These are phyloP conservation scores for Coregonus ussuriensis DNA, from an alignment of 2,797 vertebrate species.

Conservation along the genomic window DNA sequence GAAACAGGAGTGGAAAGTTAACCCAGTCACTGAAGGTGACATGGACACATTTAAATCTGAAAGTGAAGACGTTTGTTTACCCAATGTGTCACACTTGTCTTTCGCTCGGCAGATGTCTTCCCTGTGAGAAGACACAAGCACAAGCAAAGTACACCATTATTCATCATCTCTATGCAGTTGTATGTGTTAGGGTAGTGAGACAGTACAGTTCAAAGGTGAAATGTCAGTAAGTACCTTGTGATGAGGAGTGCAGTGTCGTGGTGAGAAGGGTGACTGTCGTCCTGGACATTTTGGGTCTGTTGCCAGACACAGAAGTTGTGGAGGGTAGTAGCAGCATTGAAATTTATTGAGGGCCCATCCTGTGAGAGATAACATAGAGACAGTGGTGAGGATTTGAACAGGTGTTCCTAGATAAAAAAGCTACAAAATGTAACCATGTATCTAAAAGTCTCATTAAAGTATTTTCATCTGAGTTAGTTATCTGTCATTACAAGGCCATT, in stretches of 20 bases:
- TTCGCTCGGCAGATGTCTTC: slow-evolving; percentile 96
- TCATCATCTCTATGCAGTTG: neutral
- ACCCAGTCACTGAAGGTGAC: too few species aligned
- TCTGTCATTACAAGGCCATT: slow-evolving; percentile 6
- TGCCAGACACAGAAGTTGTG: slow-evolving; percentile 98
- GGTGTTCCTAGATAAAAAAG: neutral
- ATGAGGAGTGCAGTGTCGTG: slow-evolving; percentile 96
- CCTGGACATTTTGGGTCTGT: slow-evolving; percentile 86
- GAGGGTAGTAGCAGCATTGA: slow-evolving; percentile 90
- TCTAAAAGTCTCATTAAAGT: too few species aligned
- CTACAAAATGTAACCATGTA: too few species aligned
- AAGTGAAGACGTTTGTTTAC: slow-evolving; percentile 64
- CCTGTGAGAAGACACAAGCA: slow-evolving; percentile 66
- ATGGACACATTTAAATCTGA: slow-evolving; percentile 18
- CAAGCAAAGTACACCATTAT: slow-evolving; percentile 11
- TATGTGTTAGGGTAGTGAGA: neutral
- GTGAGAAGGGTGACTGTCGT: slow-evolving; percentile 90
- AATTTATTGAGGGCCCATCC: slow-evolving; percentile 93
- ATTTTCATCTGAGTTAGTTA: neutral
- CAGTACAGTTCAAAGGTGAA: slow-evolving; percentile 3
- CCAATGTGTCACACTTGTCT: slow-evolving; percentile 96
- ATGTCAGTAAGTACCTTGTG: slow-evolving; percentile 79
- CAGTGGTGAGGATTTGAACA: neutral
- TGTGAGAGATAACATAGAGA: slow-evolving; percentile 51
- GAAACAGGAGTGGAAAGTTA: slow-evolving; percentile 32